Conservation (phyloP, 1,140 invertebrate species). For the Scylla paramamosain region DNA sequence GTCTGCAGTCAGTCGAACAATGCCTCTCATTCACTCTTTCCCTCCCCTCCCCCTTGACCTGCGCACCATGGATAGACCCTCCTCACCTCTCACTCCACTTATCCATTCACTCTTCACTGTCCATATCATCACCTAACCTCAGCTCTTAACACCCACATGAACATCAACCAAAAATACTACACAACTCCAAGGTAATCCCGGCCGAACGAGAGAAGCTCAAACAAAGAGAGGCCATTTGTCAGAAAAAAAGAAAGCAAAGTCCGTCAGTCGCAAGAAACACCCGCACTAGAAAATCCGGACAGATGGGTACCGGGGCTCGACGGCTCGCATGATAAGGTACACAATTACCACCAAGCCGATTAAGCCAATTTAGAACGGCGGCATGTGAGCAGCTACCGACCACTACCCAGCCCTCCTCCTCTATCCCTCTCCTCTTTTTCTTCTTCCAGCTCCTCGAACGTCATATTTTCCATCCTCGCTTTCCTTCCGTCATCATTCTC, state of each 20-base stretch:
- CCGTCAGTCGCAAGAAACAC: not conserved
- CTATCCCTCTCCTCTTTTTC: not conserved
- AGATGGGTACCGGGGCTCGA: not conserved
- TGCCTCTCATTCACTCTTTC: too few species aligned
- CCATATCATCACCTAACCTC: not conserved
- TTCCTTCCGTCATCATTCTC: not conserved
- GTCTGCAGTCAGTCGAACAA: too few species aligned
- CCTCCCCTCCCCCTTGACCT: too few species aligned
- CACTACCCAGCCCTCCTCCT: not conserved
- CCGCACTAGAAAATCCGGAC: not conserved
- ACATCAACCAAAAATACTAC: not conserved
- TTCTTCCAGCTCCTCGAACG: not conserved
- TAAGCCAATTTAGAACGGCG: slow-evolving; percentile 4
- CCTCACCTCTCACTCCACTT: not conserved
- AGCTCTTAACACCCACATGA: not conserved
- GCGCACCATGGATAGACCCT: too few species aligned
- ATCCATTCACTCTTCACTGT: not conserved
- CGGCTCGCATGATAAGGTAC: not conserved
- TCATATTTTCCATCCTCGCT: not conserved
- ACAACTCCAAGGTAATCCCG: not conserved
- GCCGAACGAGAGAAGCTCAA: not conserved
- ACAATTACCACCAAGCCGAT: slow-evolving; percentile 13
- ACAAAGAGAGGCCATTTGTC: not conserved
- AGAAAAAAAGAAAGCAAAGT: not conserved
- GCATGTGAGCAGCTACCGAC: not conserved